Evolutionary conservation across 2,113 vertebrate species (phyloP), one percentile per base, ranked within the genome.

Genomic region (Eupsittula cactorum): DNA sequence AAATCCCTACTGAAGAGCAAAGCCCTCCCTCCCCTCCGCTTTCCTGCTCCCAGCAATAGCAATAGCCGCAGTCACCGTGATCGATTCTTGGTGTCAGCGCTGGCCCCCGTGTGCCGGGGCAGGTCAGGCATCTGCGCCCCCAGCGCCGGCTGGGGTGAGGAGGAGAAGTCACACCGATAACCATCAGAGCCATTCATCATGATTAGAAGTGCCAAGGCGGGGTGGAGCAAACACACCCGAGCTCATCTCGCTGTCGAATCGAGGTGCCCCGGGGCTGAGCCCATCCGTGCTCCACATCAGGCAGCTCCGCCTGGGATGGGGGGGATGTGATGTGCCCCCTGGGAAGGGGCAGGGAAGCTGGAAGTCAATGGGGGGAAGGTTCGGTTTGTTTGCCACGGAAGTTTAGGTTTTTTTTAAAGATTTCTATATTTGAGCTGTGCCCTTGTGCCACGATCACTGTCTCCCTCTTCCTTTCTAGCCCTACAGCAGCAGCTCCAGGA

Each of bases 361-460:
- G 49, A 11, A 41, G 70, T 57, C 13, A 16, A 5, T 24, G 29
- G n/a, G 28, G 31, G 21, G 28, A 37, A 67, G 25, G 16, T 37
- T 39, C n/a, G 9, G 33, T 23, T 59, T 35, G 33, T n/a, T 59
- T 23, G 7, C 55, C 7, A 33, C 20, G 39, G 42, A 15, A 19
- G 23, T 13, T 31, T 15, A 59, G 33, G 57, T 33, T 0, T 17
- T 16, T 33, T 15, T 1, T 8, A 7, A 62, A 19, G 53, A 55
- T 55, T 31, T 31, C 11, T 1, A 0, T 6, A 16, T 6, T 5
- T 2, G 1, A 68, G 13, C 5, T 1, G 0, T 39, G 35, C 7
- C 17, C 21, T 35, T 33, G 44, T 79, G 82, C 46, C 15, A 21
- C 13, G 28, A 29, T 16, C 15, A 1, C 50, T 28, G 19, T 13